Base-by-base conservation (phyloP, 2,888 invertebrate species). In the Argyra leucocephala region DNA sequence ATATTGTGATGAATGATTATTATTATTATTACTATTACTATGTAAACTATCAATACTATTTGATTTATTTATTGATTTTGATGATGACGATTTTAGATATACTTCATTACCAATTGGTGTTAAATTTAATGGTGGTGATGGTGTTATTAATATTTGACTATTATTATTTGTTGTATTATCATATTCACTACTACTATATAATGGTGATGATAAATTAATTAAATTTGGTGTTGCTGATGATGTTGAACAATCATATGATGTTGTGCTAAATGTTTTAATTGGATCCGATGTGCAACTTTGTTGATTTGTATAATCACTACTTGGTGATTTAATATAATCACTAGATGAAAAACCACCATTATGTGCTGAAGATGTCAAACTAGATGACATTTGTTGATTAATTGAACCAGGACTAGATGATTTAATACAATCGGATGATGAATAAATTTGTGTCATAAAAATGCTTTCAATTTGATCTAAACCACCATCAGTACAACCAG, bases 1-100 rank as follows among this genome's bases (percentile, higher is more conserved):
- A 73, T 86, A 86, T 74, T 85, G 85, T 66, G 85, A 84, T 76
- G 77, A 75, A 60, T 76, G 76, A 15, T 74, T 74, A 31, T 75
- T 76, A 64, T 65, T 68, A 64, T 67, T 63, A n/a, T n/a, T n/a
- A 65, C 66, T 69, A 64, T 65, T 68, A 64, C 68, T 63, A 22
- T 66, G 68, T 57, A 67, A 21, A 22, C 22, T 58, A 22, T 22
- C 22, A 22, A 22, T 22, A 22, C 22, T 58, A 22, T 22, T 22
- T 22, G 58, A 58, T 58, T 58, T 58, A 58, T 58, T 21, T 5
- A 48, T 48, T 48, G 48, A 48, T n/a, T 48, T 48, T 18, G 48
- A 48, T 48, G 48, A 60, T 57, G 61, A 21, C 31, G 24, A 61
- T 61, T 48, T 48, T 48, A 48, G 12, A 18, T 48, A 18, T 31